These are phyloP conservation scores for Conchocele bisecta DNA, from an alignment of 2,888 invertebrate species.

Conservation along the genomic window DNA sequence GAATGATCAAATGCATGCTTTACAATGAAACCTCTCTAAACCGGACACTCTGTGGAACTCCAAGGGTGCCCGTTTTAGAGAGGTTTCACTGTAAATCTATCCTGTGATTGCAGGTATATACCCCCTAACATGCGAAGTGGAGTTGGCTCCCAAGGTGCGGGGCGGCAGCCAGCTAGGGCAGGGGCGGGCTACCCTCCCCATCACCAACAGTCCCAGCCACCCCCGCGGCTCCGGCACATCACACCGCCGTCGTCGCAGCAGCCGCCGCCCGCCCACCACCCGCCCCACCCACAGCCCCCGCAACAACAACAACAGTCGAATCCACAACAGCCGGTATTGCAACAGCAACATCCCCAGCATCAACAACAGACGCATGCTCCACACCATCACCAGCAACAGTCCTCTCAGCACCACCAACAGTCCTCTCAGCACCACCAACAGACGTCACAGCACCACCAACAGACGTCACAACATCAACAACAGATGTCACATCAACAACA, in stretches of 20 bases:
- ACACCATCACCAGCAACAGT: background rate
- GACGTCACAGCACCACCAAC: background rate
- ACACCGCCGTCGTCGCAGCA: slow-evolving; percentile 8
- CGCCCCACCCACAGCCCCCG: slow-evolving; percentile 10
- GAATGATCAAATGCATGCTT: too few relatives aligned
- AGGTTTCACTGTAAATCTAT: background rate
- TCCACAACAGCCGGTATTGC: background rate
- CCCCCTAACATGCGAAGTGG: slow-evolving; percentile 62
- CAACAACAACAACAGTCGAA: slow-evolving; percentile 20
- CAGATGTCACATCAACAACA: slow-evolving; percentile 5
- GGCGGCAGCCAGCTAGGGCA: slow-evolving; percentile 32
- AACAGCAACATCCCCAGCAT: slow-evolving; percentile 13
- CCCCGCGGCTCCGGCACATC: slow-evolving; percentile 6
- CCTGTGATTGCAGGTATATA: slow-evolving; percentile 60
- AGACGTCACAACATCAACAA: slow-evolving; percentile 12
- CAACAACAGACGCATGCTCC: slow-evolving; percentile 15
- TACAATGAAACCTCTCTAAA: too few relatives aligned
- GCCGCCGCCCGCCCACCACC: background rate
- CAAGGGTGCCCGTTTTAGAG: too few relatives aligned
- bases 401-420: background rate
- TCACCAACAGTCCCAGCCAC: slow-evolving; percentile 12
- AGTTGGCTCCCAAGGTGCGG: slow-evolving; percentile 22
- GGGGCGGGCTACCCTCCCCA: slow-evolving; percentile 11
- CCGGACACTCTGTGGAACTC: too few relatives aligned
- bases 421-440: background rate